A percentile compares a stretch with the other conserved stretches of the same genome.
These are phyloP conservation scores for Uria lomvia DNA, from an alignment of 2,113 vertebrate species.

Conservation along the genomic window DNA sequence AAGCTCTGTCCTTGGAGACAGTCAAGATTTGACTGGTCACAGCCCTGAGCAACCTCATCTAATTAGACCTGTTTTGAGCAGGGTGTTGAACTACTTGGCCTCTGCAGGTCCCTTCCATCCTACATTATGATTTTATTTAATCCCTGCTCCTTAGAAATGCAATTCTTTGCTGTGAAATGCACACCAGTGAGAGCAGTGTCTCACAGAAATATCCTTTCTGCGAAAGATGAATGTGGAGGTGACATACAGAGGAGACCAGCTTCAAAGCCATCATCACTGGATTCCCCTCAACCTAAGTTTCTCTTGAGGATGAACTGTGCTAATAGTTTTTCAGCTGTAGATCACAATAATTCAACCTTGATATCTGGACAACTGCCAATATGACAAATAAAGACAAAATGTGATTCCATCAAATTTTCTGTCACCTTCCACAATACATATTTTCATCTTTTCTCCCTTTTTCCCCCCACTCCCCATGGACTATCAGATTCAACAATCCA, in stretches of 20 bases:
- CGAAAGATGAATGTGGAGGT: not conserved
- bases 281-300: not conserved
- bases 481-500: not conserved
- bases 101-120: not conserved
- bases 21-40: not conserved
- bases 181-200: not conserved
- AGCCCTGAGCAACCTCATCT: not conserved
- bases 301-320: not conserved
- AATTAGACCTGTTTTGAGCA: not conserved
- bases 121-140: not conserved
- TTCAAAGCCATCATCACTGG: not conserved
- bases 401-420: not conserved
- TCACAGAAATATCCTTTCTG: not conserved
- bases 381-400: not conserved
- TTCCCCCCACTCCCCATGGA: rapidly evolving
- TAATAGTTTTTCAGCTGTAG: not conserved
- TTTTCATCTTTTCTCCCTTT: not conserved
- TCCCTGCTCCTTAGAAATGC: not conserved
- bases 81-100: not conserved
- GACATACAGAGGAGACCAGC: not conserved
- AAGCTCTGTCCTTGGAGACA: not conserved
- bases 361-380: not conserved
- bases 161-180: not conserved
- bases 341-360: not conserved
- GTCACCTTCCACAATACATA: not conserved